These are phyloP conservation scores for Drosophila sp. DNA, from an alignment of 1,140 invertebrate species.

Conservation along the genomic window DNA sequence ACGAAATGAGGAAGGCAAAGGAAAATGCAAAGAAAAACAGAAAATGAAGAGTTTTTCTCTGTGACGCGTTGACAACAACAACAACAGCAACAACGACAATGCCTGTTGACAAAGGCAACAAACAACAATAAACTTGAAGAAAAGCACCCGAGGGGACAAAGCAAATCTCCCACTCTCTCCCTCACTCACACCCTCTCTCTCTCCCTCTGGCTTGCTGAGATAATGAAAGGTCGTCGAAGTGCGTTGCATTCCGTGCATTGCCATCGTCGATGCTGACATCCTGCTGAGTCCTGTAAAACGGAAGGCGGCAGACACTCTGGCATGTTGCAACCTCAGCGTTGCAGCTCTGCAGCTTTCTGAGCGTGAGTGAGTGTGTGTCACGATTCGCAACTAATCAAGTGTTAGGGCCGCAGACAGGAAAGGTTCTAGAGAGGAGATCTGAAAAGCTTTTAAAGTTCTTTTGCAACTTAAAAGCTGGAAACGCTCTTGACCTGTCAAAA, in stretches of 20 bases:
- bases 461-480: neutral
- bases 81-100: slow-evolving; percentile 49
- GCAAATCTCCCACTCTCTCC: neutral
- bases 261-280: slow-evolving; percentile 53
- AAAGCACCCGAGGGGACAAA: slow-evolving; percentile 25
- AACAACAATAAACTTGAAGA: slow-evolving; percentile 50
- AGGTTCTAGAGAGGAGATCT: neutral
- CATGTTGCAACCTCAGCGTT: neutral
- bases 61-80: slow-evolving; percentile 37
- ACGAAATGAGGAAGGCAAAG: slow-evolving; percentile 9
- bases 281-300: slow-evolving; percentile 33
- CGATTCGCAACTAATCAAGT: slow-evolving; percentile 63
- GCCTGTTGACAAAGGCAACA: slow-evolving; percentile 71
- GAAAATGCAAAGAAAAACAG: slow-evolving; percentile 16
- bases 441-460: neutral
- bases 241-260: slow-evolving; percentile 62
- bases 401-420: slow-evolving; percentile 24
- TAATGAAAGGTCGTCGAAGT: slow-evolving; percentile 82
- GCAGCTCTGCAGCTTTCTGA: neutral
- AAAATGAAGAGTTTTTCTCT: slow-evolving; percentile 54
- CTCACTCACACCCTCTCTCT: neutral
- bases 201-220: slow-evolving; percentile 31
- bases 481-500: no score
- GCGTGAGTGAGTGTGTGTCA: slow-evolving; percentile 1
- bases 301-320: slow-evolving; percentile 28